phyloP scores from a whole-genome alignment of 1,140 invertebrate genomes.

The Eciton burchellii region DNA sequence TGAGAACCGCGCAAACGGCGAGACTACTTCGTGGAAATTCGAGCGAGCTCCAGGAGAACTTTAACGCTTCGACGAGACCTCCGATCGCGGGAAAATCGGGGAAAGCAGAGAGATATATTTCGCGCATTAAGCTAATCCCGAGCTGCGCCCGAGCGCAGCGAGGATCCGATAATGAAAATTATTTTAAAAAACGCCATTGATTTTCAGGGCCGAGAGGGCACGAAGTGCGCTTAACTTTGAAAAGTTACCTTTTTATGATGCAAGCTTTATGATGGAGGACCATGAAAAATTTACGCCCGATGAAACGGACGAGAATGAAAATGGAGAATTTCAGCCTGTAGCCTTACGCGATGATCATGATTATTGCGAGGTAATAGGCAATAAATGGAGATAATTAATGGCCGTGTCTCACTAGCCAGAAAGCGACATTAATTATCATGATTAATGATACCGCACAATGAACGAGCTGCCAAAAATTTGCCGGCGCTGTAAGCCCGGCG shows the following conservation, averaged over 20 bases:
- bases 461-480: constrained; percentile 42
- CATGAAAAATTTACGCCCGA: background rate
- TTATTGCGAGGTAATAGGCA: constrained; percentile 53
- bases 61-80: background rate
- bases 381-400: constrained; percentile 60
- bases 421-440: constrained; percentile 54
- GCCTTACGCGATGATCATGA: constrained; percentile 22
- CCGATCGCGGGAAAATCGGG: background rate
- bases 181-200: constrained; percentile 29
- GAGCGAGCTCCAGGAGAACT: background rate
- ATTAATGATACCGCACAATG: constrained; percentile 37
- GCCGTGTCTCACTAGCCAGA: constrained; percentile 49
- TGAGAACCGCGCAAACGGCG: background rate
- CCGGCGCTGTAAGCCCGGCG: background rate
- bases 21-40: background rate
- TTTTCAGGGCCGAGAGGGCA: background rate
- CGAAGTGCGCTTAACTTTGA: background rate
- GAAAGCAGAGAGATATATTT: constrained; percentile 33
- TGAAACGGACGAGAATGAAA: background rate
- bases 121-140: constrained; percentile 26
- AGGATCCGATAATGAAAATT: constrained; percentile 27
- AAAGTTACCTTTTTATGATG: constrained; percentile 13
- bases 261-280: background rate
- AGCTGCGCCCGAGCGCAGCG: background rate
- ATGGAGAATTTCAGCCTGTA: constrained; percentile 20